phyloP scores from a whole-genome alignment of 2,888 invertebrate genomes.

The Eristalinus sepulchralis region DNA sequence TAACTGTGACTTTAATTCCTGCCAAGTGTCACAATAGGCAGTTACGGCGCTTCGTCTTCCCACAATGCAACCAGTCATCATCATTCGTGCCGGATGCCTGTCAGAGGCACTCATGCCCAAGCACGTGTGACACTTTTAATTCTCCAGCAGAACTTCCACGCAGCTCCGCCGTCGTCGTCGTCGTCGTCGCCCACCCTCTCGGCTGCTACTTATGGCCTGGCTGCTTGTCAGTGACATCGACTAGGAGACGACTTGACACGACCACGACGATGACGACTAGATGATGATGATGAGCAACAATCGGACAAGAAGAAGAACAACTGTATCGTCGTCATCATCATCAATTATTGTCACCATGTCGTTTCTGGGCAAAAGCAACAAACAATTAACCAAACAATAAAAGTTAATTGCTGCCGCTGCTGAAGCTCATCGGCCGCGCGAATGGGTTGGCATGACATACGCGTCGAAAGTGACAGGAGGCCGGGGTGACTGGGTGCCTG shows the following conservation, averaged over 20 bases:
- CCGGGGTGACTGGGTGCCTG: not conserved
- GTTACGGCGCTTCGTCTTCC: slow-evolving; percentile 25
- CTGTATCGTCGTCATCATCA: slow-evolving; percentile 63
- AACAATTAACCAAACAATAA: slow-evolving; percentile 70
- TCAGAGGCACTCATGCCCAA: slow-evolving; percentile 41
- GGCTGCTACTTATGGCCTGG: not conserved
- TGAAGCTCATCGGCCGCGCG: slow-evolving; percentile 39
- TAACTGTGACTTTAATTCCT: slow-evolving; percentile 39
- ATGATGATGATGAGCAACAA: slow-evolving; percentile 45
- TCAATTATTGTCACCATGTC: slow-evolving; percentile 61
- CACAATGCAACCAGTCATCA: slow-evolving; percentile 55
- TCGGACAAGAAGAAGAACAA: slow-evolving; percentile 41
- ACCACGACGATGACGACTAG: slow-evolving; percentile 2
- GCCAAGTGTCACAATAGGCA: slow-evolving; percentile 48
- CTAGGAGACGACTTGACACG: slow-evolving; percentile 60
- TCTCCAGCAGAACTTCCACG: slow-evolving; percentile 35
- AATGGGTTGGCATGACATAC: slow-evolving; percentile 41
- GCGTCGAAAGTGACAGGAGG: not conserved
- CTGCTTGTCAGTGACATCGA: slow-evolving; percentile 39
- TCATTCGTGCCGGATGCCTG: slow-evolving; percentile 10
- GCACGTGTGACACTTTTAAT: slow-evolving; percentile 69
- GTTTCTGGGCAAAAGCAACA: slow-evolving; percentile 55
- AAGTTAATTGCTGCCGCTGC: slow-evolving; percentile 67
- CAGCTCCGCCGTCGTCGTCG: not conserved
- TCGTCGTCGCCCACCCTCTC: not conserved